Conservation (phyloP, 1,140 invertebrate genomes). For the Penaeus japonicus region DNA sequence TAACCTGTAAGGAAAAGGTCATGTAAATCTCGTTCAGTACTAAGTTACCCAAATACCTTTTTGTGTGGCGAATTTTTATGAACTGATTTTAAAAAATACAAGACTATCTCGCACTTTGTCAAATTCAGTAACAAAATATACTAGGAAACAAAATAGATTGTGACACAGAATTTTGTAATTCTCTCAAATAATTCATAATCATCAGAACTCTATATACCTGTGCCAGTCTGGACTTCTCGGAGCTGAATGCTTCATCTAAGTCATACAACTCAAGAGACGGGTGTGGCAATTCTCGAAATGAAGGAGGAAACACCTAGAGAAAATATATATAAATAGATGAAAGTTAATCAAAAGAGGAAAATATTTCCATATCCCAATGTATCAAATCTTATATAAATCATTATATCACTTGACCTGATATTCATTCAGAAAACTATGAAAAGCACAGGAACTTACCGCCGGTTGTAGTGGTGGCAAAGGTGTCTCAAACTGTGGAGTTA, state of each 20-base stretch:
- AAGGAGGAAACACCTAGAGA: constrained; percentile 90
- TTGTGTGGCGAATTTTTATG: neutral
- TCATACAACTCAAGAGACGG: constrained; percentile 96
- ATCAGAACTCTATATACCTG: constrained; percentile 69
- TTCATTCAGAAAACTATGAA: neutral
- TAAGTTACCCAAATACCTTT: neutral
- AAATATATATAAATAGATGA: too few species aligned
- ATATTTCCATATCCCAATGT: too few species aligned
- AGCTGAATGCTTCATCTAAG: constrained; percentile 96
- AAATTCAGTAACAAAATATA: neutral
- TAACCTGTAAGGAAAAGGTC: constrained; percentile 63
- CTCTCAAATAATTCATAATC: neutral
- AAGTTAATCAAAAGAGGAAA: too few species aligned
- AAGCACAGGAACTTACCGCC: constrained; percentile 74
- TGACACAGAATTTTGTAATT: neutral
- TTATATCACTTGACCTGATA: neutral
- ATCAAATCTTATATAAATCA: neutral
- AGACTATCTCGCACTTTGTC: neutral
- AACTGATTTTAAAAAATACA: neutral
- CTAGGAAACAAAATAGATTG: neutral
- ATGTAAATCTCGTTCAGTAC: neutral
- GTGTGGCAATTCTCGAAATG: constrained; percentile 89
- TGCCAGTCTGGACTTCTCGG: constrained; percentile 87
- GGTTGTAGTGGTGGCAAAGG: constrained; percentile 91
- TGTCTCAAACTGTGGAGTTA: constrained; percentile 97